Base-by-base conservation (phyloP, 2,113 vertebrate species). In the Cavia aperea region DNA sequence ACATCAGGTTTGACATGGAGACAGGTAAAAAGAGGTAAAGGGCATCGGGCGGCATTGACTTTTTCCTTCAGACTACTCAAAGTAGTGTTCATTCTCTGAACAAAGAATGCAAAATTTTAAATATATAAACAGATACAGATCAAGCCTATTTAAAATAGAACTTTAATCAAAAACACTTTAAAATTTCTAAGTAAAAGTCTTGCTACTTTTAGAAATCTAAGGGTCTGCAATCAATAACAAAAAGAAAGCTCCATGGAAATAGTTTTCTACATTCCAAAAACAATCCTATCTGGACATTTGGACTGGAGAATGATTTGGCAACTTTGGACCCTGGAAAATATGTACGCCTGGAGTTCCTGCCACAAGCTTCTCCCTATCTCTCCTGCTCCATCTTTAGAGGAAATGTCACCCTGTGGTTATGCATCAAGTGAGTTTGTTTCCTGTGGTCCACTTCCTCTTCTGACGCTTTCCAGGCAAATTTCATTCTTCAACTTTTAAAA, bases 1-100 rank as follows among this genome's bases (percentile, higher is more conserved):
- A 99, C 99, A 85, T 99, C 99, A 1, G 99, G 99, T 93, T 99
- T 99, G 94, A 99, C 99, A 0, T 99, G 99, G 54, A 99, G 98
- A 92, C 99, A 99, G 0, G 99, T 99, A 92, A 99, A 99, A 58
- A 99, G 98, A 4, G 99, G 99, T 91, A 99, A 95, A 58, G 99
- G 98, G 94, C 98, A 98, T 81, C 98, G 98, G 0, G 98, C 98
- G 7, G 98, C 97, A 66, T 89, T 95, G 86, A 98, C 94, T 96
- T 99, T 99, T 89, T 98, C 98, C 70, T 99, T 98, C 97, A 99
- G 97, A 49, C 98, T 96, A 93, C 98, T 99, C 95, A 99, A 95
- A 92, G 98, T 99, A 62, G 86, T 98, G 97, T 98, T 96, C 99
- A 99, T 99, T 96, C 99, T 99, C 99, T 99, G 97, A 96, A 86